A percentile compares a stretch with the other conserved stretches of the same genome.
Conservation (phyloP, 1,140 invertebrate genomes). For the Tribolium castaneum region DNA sequence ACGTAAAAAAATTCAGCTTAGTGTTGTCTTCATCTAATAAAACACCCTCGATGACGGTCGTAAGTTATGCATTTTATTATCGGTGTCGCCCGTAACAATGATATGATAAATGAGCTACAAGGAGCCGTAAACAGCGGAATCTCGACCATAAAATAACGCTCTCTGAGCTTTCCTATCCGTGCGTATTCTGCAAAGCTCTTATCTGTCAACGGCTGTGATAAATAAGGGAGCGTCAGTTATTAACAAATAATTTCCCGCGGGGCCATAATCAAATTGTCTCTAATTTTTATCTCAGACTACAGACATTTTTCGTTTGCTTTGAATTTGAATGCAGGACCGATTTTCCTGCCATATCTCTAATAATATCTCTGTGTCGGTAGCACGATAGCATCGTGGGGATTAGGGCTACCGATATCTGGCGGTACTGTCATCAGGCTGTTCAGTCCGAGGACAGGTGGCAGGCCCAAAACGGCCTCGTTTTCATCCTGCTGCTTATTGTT, state of each 20-base stretch:
- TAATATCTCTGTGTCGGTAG: conserved; percentile 42
- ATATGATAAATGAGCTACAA: conserved; percentile 44
- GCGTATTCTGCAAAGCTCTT: conserved; percentile 31
- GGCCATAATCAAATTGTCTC: too few relatives aligned
- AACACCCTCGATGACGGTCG: conserved; percentile 38
- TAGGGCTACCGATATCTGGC: conserved; percentile 36
- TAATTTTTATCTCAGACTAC: too few relatives aligned
- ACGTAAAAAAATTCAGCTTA: not conserved
- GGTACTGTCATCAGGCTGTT: conserved; percentile 38
- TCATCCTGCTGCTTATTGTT: conserved; percentile 34
- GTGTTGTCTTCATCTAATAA: conserved; percentile 40
- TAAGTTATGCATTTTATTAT: conserved; percentile 43
- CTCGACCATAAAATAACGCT: conserved; percentile 40
- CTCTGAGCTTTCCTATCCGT: not conserved
- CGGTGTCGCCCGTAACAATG: conserved; percentile 41
- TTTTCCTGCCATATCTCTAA: conserved; percentile 23
- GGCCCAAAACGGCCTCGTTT: conserved; percentile 24
- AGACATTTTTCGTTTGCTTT: not conserved
- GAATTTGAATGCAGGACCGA: conserved; percentile 11
- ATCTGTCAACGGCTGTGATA: conserved; percentile 43
- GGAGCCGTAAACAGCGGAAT: conserved; percentile 40
- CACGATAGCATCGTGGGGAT: conserved; percentile 28
- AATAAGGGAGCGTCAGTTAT: conserved; percentile 12
- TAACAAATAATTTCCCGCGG: too few relatives aligned
- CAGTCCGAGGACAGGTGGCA: conserved; percentile 39